Base-by-base conservation (phyloP, 2,113 vertebrate genomes). In the Dinomys branickii region DNA sequence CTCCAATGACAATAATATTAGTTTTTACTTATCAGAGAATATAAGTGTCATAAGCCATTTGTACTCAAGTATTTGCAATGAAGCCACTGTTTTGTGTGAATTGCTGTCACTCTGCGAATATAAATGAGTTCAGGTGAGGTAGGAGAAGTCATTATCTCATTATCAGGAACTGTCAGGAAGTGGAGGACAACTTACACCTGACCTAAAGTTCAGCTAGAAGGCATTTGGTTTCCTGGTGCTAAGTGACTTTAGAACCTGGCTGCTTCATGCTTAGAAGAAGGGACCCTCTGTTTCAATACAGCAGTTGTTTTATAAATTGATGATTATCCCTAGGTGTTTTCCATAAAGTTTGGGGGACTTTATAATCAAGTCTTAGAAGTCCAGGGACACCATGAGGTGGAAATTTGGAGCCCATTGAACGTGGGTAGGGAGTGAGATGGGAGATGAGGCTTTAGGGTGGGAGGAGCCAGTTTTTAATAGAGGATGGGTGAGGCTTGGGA, bases 111-210 rank as follows among this genome's bases (percentile, higher is more conserved):
- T 96, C 82, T 85, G 85, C 94, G 87, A 94, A 78, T 89, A 91
- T 75, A 90, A 84, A 96, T 97, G 92, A 88, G 81, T 97, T 90
- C 44, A 94, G 88, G 87, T 16, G 84, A 91, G 88, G 61, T 95
- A 87, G n/a, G 81, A 88, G 85, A 98, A 98, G 92, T 96, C 59
- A 47, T 98, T 97, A 90, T 80, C 71, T 94, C 91, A 86, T 96
- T 97, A 89, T 97, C 82, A 90, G 97, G 88, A 90, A 88, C 86
- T 90, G 94, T 94, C n/a, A 89, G 75, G 50, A 22, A 65, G 67
- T 93, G 95, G 92, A 12, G 92, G 54, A 92, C 38, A 61, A 47
- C 63, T 94, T 92, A 87, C 96, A 90, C 84, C 80, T 96, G 73
- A 95, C 81, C 82, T 94, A 2, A 54, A 91, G 78, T 94, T 95